These are phyloP conservation scores for Odontocerum albicorne DNA, from an alignment of 2,888 invertebrate genomes.

Conservation along the genomic window DNA sequence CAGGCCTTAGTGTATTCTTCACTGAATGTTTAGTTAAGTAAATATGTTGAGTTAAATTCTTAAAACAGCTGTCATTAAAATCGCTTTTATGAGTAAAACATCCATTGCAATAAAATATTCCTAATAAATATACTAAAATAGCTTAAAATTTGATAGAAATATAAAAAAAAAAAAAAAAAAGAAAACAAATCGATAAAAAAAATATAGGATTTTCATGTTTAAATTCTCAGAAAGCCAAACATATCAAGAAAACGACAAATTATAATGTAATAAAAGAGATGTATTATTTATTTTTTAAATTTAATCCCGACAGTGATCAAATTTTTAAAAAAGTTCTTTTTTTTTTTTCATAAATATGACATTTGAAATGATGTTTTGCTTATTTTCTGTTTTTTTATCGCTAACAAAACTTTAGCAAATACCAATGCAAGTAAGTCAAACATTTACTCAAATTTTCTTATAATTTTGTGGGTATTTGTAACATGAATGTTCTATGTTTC, in stretches of 20 bases:
- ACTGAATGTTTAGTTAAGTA: too few relatives aligned
- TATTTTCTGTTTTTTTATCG: conserved; percentile 24
- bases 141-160: neutral
- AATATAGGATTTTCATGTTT: conserved; percentile 20
- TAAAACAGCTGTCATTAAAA: too few relatives aligned
- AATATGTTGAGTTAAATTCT: too few relatives aligned
- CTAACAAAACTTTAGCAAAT: conserved; percentile 24
- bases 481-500: conserved; percentile 27
- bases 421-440: conserved; percentile 26
- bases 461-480: conserved; percentile 12
- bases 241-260: too few relatives aligned
- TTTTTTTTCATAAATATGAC: conserved; percentile 4
- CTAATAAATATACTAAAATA: neutral
- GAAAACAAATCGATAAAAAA: neutral
- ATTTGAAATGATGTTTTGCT: conserved; percentile 19
- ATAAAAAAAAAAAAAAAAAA: neutral
- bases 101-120: too few relatives aligned
- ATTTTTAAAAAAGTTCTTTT: neutral
- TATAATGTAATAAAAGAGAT: neutral
- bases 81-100: too few relatives aligned
- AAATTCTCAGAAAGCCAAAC: conserved; percentile 6
- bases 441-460: conserved; percentile 9
- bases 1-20: too few relatives aligned
- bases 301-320: neutral
- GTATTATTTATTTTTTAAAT: neutral